Evolutionary conservation across 2,888 invertebrate species (phyloP).

Genomic region (Himalopsyche anomala): DNA sequence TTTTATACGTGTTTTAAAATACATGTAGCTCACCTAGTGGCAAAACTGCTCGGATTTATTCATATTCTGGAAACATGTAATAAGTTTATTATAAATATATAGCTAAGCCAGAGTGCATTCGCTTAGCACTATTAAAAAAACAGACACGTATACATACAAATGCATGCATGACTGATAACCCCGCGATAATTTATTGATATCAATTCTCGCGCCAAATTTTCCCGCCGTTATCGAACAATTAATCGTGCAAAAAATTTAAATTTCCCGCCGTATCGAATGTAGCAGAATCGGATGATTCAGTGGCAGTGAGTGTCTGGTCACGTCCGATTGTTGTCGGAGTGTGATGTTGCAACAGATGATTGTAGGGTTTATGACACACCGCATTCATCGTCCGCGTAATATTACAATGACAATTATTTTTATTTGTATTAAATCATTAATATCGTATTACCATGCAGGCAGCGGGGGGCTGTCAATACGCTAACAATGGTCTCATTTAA

Average conservation of each 20-base stretch:
- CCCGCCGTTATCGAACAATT: not conserved
- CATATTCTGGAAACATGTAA: no score
- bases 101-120: no score
- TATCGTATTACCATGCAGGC: not conserved
- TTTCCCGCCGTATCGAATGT: not conserved
- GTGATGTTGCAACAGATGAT: conserved; percentile 32
- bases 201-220: not conserved
- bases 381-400: not conserved
- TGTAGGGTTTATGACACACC: not conserved
- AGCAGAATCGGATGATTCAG: conserved; percentile 7
- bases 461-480: no score
- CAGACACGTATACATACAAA: no score
- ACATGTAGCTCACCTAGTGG: no score
- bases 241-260: not conserved
- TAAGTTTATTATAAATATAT: no score
- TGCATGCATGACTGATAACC: no score
- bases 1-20: no score
- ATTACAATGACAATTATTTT: conserved; percentile 6
- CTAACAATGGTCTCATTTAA: no score
- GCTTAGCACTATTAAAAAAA: no score
- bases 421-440: no score
- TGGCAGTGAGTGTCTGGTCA: conserved; percentile 29
- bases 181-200: not conserved
- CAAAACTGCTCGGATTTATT: no score
- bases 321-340: conserved; percentile 24